These are phyloP conservation scores for Pollachius pollachius DNA, from an alignment of 2,113 vertebrate genomes.

Conservation along the genomic window DNA sequence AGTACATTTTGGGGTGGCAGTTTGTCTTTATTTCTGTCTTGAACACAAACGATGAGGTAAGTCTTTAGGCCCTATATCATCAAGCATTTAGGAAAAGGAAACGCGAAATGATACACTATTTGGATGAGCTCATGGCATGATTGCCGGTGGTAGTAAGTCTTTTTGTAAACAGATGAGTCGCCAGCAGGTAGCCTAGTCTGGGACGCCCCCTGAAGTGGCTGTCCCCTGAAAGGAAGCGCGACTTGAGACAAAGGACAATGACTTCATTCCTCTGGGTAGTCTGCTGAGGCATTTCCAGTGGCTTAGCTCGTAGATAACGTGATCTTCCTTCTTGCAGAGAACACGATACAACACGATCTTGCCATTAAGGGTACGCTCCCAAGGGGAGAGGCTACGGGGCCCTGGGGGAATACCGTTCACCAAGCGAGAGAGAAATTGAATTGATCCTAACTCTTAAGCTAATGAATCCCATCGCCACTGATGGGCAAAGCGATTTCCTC, in stretches of 20 bases:
- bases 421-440: slow-evolving; percentile 55
- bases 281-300: slow-evolving; percentile 67
- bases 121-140: too few relatives aligned
- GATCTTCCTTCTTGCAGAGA: slow-evolving; percentile 42
- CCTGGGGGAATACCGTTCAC: slow-evolving; percentile 22
- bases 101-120: too few relatives aligned
- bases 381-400: not conserved
- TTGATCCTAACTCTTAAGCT: slow-evolving; percentile 64
- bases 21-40: too few relatives aligned
- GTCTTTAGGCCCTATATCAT: too few relatives aligned
- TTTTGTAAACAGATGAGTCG: slow-evolving; percentile 33
- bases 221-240: slow-evolving; percentile 56
- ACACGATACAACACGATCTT: not conserved
- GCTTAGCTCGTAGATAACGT: slow-evolving; percentile 71
- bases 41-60: too few relatives aligned
- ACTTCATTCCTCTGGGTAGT: slow-evolving; percentile 66
- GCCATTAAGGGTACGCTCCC: not conserved
- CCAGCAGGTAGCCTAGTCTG: too few relatives aligned
- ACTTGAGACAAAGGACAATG: slow-evolving; percentile 67
- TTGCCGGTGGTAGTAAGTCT: not conserved
- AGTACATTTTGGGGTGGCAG: too few relatives aligned
- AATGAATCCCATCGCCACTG: slow-evolving; percentile 60
- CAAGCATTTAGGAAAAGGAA: too few relatives aligned
- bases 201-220: too few relatives aligned
- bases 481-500: slow-evolving; percentile 53